Conservation (phyloP, 2,888 invertebrate genomes). For the Drosophila kuntzei region DNA sequence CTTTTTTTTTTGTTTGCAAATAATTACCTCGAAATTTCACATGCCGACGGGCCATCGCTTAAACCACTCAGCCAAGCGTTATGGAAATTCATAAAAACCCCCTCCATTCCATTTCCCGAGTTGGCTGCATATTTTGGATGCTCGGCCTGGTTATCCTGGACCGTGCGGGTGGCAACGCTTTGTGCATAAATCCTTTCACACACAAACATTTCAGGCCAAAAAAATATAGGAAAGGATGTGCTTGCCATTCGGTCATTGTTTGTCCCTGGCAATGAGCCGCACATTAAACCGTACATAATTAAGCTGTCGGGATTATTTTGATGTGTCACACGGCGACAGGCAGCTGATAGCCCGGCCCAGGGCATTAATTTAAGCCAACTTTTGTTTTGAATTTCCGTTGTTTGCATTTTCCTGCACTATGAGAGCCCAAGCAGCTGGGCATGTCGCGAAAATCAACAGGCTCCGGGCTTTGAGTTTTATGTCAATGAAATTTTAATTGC, state of each 20-base stretch:
- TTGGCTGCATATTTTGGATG: slow-evolving; percentile 53
- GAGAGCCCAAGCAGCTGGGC: slow-evolving; percentile 53
- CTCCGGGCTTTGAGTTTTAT: slow-evolving; percentile 20
- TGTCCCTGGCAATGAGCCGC: slow-evolving; percentile 71
- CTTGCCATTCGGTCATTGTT: slow-evolving; percentile 54
- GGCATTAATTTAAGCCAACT: slow-evolving; percentile 78
- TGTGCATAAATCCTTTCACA: slow-evolving; percentile 78
- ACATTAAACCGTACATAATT: slow-evolving; percentile 81
- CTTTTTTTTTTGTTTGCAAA: slow-evolving; percentile 63
- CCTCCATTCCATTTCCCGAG: not conserved
- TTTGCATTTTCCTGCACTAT: slow-evolving; percentile 39
- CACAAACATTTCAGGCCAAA: slow-evolving; percentile 38
- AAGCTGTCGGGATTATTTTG: slow-evolving; percentile 84
- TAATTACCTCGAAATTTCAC: slow-evolving; percentile 70
- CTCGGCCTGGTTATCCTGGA: slow-evolving; percentile 47
- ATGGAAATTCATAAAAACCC: slow-evolving; percentile 71
- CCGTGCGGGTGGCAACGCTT: slow-evolving; percentile 70
- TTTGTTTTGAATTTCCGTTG: slow-evolving; percentile 65
- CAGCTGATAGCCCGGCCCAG: slow-evolving; percentile 68
- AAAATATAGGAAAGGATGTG: slow-evolving; percentile 49
- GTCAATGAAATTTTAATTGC: slow-evolving; percentile 13
- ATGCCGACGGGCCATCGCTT: slow-evolving; percentile 53
- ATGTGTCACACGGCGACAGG: slow-evolving; percentile 78
- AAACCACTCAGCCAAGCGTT: slow-evolving; percentile 74
- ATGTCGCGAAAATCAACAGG: slow-evolving; percentile 52